Percentiles rank a stretch among this genome's conserved stretches.
phyloP scores from a whole-genome alignment of 2,113 vertebrate species.

The Gila orcuttii region DNA sequence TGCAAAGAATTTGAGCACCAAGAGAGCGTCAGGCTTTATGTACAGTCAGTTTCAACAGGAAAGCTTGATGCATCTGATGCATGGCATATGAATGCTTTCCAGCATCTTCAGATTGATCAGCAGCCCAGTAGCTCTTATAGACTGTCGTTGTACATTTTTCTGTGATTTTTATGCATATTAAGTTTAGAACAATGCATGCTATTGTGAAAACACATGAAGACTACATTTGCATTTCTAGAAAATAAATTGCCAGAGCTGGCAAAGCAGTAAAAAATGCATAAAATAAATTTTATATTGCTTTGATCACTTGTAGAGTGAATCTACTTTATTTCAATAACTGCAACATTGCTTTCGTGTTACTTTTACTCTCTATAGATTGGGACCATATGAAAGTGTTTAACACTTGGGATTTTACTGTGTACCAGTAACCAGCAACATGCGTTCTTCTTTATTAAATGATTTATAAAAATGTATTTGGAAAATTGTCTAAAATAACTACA shows the following conservation, averaged over 20 bases:
- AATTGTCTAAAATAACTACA: no score
- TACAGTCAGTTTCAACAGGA: constrained; percentile 1
- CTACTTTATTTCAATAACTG: no score
- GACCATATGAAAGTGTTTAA: no score
- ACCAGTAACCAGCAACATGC: no score
- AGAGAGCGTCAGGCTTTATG: background rate
- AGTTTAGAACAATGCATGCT: background rate
- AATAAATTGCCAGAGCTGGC: background rate
- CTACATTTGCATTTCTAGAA: background rate
- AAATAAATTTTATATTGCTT: no score
- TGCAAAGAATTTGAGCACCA: background rate
- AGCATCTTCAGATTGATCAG: background rate
- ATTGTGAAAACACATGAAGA: background rate
- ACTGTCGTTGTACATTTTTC: background rate
- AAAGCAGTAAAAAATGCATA: background rate
- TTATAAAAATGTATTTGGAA: no score
- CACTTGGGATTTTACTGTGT: no score
- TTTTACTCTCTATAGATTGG: no score
- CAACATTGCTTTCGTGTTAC: no score
- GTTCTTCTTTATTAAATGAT: no score
- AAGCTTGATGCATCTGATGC: background rate
- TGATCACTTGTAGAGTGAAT: no score
- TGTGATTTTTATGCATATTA: background rate
- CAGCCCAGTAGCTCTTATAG: background rate
- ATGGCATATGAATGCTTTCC: background rate